Conservation (phyloP, 2,113 vertebrate species). For the Erythrolamprus reginae region DNA sequence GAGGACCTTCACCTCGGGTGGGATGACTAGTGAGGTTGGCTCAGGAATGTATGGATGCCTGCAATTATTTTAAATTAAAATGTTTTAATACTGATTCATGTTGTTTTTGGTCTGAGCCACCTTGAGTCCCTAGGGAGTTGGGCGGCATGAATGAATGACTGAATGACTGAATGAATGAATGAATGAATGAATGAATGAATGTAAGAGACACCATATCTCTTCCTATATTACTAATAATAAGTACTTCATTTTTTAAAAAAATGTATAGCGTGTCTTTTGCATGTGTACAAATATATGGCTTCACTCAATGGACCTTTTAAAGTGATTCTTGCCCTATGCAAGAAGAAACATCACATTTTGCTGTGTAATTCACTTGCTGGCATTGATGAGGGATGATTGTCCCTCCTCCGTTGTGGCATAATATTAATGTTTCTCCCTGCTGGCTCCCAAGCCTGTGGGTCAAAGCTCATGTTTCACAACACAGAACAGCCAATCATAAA, state of each 20-base stretch:
- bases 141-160: no score
- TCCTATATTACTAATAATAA: background rate
- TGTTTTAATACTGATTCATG: no score
- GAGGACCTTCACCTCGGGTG: no score
- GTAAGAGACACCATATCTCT: background rate
- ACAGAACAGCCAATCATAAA: slow-evolving; percentile 86
- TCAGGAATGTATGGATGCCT: no score
- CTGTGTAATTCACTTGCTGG: slow-evolving; percentile 54
- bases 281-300: slow-evolving; percentile 28
- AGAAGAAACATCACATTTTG: slow-evolving; percentile 54
- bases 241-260: background rate
- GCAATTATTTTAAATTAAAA: no score
- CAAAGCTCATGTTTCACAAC: slow-evolving; percentile 88
- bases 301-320: slow-evolving; percentile 39
- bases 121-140: no score
- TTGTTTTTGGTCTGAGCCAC: no score
- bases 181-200: no score
- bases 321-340: slow-evolving; percentile 41
- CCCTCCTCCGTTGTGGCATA: slow-evolving; percentile 66
- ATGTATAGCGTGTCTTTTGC: background rate
- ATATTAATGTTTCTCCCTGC: slow-evolving; percentile 90
- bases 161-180: no score
- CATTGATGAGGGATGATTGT: slow-evolving; percentile 57
- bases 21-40: no score
- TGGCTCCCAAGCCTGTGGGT: slow-evolving; percentile 81